Evolutionary conservation across 2,888 invertebrate species (phyloP), one percentile per base, ranked within the genome.

Genomic region (Campoplex nolae): DNA sequence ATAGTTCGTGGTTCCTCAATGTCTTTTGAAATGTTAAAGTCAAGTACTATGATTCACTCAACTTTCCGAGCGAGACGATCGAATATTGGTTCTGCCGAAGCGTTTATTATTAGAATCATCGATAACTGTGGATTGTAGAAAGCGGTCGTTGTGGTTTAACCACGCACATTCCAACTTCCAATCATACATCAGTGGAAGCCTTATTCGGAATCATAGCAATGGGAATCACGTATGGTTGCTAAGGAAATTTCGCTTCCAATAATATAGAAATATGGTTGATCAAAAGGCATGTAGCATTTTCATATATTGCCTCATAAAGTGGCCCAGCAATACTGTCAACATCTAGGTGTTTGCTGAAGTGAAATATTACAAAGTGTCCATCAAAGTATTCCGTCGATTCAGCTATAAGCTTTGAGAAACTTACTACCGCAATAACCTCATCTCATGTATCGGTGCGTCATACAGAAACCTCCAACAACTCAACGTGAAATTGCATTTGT

Each of bases 301-400:
- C 67, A 62, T 18, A n/a, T 35, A 35, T 23, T 16, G n/a, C 4
- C 71, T 42, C 42, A 42, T 42, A 1, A 7, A 42, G 42, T 9
- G 42, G 42, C 7, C 7, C 23, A 23, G 42, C 8, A 42, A 42
- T 42, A 9, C 9, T 9, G 42, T 42, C 42, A 7, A 42, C 6
- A 18, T 13, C 0, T 11, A 9, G 32, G n/a, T 13, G 65, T 67
- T 42, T 1, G 65, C 13, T 35, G 0, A 16, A 58, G 76, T n/a
- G 56, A 54, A 58, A 68, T 62, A 48, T 58, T 70, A 23, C 42
- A 65, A 68, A 75, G 77, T 80, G 82, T 75, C 82, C 56, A 86
- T 89, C 84, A 83, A 84, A 83, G 77, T 75, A 81, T 84, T 9
- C 8, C 54, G 56, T 35, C 70, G 79, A 71, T 81, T 71, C 62